Conservation (phyloP, 92 coral and sea anemone species). For the Actinostola sp. region DNA sequence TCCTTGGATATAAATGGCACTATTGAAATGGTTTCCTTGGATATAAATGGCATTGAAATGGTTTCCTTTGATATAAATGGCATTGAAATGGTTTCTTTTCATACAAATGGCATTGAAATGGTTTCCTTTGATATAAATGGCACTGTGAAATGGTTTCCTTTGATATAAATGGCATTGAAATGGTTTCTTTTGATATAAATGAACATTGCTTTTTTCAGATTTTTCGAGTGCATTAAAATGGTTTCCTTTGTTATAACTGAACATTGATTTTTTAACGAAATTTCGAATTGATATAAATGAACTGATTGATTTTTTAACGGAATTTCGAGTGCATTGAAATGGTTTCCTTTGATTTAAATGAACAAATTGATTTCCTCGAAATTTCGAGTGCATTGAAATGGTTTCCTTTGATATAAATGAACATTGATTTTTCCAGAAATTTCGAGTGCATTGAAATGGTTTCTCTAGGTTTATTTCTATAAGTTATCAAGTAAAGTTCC, state of each 20-base stretch:
- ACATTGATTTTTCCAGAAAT: no score
- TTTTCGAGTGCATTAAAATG: no score
- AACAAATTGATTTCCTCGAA: neutral
- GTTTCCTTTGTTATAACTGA: no score
- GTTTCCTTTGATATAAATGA: neutral
- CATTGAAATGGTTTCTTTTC: neutral
- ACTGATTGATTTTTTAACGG: neutral
- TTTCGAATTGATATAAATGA: no score
- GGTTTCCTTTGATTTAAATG: neutral
- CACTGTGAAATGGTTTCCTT: neutral
- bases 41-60: neutral
- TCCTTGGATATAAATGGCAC: neutral
- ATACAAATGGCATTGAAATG: neutral
- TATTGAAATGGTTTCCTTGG: neutral
- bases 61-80: neutral
- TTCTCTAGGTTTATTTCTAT: no score
- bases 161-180: neutral
- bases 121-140: neutral
- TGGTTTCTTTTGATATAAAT: constrained; percentile 5
- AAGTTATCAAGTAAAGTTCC: no score
- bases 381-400: neutral
- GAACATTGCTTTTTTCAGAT: no score
- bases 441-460: no score
- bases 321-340: no score
- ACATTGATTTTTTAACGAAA: no score